Evolutionary conservation across 2,888 invertebrate genomes (phyloP), one percentile per base, ranked within the genome.

Genomic region (Pandemis heparana): DNA sequence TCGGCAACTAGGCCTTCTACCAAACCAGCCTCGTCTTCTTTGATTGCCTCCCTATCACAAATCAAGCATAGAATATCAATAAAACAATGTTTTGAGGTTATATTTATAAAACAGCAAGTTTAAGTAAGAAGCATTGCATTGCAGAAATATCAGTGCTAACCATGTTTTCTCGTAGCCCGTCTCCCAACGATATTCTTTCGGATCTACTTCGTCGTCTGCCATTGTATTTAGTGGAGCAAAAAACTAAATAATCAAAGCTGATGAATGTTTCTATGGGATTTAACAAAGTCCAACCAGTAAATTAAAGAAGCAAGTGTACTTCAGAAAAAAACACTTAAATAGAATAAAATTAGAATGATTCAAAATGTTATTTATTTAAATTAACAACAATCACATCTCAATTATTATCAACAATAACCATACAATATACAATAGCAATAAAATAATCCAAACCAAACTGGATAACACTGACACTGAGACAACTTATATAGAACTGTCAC

Each of bases 81-180:
- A 76, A 71, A 56, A 71, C 6, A 70, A 66, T 9, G 43, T 16
- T 14, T 51, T 62, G 8, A 61, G 56, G 65, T 65, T 51, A 65
- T 51, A 38, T 51, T 16, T 53, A 75, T 23, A 71, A 51, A 32
- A 63, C 46, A 63, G n/a, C 56, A 39, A 61, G 53, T 61, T 16
- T 4, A 62, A 5, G 4, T 46, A 74, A 14, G 60, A 12, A 75
- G 16, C 51, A 43, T 23, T 56, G 16, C 51, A 43, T 23, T 56
- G 14, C 51, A 53, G 7, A 5, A 53, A 18, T 16, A 18, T 18
- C 7, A 1, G 16, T 75, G 83, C 86, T 92, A 92, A 97, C 98
- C 98, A 98, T 86, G 98, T 98, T 91, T 98, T 98, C 87, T 98
- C 98, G 89, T 98, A 98, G 80, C 98, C 98, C 67, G 98, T 98